phyloP scores from a whole-genome alignment of 2,888 invertebrate genomes.

The Trachelus stipa region DNA sequence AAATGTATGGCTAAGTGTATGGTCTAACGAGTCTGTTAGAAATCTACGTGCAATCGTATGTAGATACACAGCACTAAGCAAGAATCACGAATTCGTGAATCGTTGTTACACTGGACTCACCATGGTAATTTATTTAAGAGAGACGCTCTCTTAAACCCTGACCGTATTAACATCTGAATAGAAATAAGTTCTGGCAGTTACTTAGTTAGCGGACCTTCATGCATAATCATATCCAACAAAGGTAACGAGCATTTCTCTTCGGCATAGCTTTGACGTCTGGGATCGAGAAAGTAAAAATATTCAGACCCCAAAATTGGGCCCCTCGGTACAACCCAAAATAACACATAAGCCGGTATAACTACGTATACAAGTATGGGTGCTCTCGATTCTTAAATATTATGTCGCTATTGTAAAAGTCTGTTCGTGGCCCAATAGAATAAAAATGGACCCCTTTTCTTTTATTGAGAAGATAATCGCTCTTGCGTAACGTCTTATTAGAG shows the following conservation, averaged over 20 bases:
- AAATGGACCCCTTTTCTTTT: neutral
- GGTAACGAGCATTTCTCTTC: conserved; percentile 3
- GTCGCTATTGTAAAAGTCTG: neutral
- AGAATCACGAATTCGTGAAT: neutral
- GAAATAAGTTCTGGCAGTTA: neutral
- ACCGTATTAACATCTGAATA: conserved; percentile 10
- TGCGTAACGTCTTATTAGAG: conserved; percentile 1
- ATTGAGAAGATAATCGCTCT: neutral
- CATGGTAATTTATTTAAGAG: neutral
- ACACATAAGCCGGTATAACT: neutral
- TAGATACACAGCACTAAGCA: neutral
- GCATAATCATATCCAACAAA: neutral
- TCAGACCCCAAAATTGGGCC: neutral
- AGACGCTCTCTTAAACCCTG: conserved; percentile 7
- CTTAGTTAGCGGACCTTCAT: neutral
- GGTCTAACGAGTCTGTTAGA: neutral
- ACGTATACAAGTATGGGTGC: neutral
- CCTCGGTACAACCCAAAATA: neutral
- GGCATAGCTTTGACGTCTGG: neutral
- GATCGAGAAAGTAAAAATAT: neutral
- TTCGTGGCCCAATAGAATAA: neutral
- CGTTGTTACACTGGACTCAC: neutral
- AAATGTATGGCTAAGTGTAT: neutral
- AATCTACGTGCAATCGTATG: neutral
- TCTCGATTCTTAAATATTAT: conserved; percentile 3